Base-by-base conservation (phyloP, 2,888 invertebrate species). In the Ichneumoninae sp. region DNA sequence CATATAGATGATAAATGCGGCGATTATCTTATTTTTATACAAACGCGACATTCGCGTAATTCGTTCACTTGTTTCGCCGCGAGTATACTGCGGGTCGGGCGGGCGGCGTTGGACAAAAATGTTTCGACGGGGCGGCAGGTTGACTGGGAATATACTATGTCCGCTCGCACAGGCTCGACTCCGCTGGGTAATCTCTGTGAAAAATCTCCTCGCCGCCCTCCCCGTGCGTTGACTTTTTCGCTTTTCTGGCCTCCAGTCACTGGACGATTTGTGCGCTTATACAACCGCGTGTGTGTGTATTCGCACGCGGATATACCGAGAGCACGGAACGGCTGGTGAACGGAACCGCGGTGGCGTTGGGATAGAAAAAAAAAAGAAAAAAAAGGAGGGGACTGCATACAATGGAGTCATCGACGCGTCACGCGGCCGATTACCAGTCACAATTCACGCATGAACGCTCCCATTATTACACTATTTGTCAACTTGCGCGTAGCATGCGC, bases 391-490 rank as follows among this genome's bases (percentile, higher is more conserved):
- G 47, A 72, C 47, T 70, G 40, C 71, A 68, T 75, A 86, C 87
- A 87, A 87, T 85, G 83, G 86, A 87, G 81, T 86, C 83, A 87
- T 83, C 82, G 81, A 83, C 80, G 84, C 87, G 79, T 87, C 82
- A 82, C 86, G 84, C 86, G 82, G 80, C 83, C 83, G 86, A 87
- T 87, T 87, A 82, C 83, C 66, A 83, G 82, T 85, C 83, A 82
- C 80, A 79, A 82, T 85, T 83, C 83, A 79, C 68, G 86, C 84
- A 36, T 75, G 87, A 82, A 82, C 84, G 86, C 83, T 85, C 77
- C 81, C 78, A 85, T 86, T 87, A 86, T 87, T 83, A 78, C 81
- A 84, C 83, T 86, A 87, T 87, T 86, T 86, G 86, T 86, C 86
- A 86, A 82, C 77, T 81, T 82, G 82, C 80, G 78, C 80, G 81